phyloP scores from a whole-genome alignment of 2,888 invertebrate genomes.

The Neocrepidodera transversa region DNA sequence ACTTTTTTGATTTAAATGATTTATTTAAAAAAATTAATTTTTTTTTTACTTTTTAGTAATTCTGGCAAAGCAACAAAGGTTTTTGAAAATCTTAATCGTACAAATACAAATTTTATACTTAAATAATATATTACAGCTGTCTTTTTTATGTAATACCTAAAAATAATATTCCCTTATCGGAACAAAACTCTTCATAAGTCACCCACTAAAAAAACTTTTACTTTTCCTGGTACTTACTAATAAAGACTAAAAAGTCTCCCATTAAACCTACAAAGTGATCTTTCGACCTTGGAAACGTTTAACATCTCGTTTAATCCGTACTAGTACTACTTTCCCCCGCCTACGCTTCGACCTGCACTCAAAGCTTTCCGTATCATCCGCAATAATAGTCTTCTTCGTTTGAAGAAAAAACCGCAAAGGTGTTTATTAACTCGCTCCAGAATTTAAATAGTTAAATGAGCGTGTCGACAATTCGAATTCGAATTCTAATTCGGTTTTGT shows the following conservation, averaged over 20 bases:
- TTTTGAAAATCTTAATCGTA: no score
- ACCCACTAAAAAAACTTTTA: neutral
- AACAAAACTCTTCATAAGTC: neutral
- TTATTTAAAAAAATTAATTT: no score
- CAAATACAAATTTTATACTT: no score
- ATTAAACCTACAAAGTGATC: neutral
- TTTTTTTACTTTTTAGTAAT: no score
- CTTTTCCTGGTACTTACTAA: neutral
- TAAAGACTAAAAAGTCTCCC: neutral
- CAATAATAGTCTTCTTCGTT: constrained; percentile 8
- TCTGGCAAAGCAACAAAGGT: no score
- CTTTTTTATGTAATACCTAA: no score
- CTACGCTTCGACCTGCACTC: constrained; percentile 4
- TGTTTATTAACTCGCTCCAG: constrained; percentile 29
- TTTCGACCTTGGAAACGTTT: neutral
- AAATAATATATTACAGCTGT: no score
- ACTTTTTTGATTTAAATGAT: no score
- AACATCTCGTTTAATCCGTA: neutral
- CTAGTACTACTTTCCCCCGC: neutral
- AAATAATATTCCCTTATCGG: no score
- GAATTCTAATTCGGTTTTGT: neutral
- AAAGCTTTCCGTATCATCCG: constrained; percentile 12
- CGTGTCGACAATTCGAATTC: constrained; percentile 14
- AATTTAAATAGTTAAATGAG: constrained; percentile 23
- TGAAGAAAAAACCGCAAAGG: constrained; percentile 25